A percentile compares a stretch with the other conserved stretches of the same genome.
These are phyloP conservation scores for Rhaphigaster nebulosa DNA, from an alignment of 2,888 invertebrate genomes.

Conservation along the genomic window DNA sequence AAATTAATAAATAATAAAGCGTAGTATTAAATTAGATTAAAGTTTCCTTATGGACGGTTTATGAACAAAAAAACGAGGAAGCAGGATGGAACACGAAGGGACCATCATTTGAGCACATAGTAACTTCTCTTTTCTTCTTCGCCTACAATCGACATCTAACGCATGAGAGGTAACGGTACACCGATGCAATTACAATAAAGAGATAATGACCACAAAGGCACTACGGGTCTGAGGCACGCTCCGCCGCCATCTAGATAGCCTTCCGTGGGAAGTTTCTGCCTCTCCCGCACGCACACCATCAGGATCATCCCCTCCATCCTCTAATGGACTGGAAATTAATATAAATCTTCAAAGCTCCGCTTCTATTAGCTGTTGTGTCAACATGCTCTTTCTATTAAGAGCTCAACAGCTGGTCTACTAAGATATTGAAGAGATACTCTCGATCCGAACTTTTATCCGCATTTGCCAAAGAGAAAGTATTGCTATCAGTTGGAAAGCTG, in stretches of 20 bases:
- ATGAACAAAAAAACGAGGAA: background rate
- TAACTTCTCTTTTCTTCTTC: background rate
- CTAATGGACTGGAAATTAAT: slow-evolving; percentile 49
- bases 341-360: slow-evolving; percentile 29
- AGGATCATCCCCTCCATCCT: slow-evolving; percentile 41
- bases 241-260: slow-evolving; percentile 23
- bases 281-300: background rate
- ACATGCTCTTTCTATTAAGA: background rate
- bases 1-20: too few relatives aligned
- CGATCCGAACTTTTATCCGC: background rate
- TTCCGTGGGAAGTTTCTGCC: background rate
- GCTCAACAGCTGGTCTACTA: background rate
- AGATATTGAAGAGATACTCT: background rate
- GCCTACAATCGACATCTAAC: background rate
- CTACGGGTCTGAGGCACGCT: background rate
- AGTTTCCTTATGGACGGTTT: too few relatives aligned
- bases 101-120: background rate
- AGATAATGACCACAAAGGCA: slow-evolving; percentile 43
- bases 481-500: too few relatives aligned
- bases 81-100: background rate
- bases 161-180: background rate
- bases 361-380: slow-evolving; percentile 41
- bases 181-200: slow-evolving; percentile 46
- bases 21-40: too few relatives aligned
- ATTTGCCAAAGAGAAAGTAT: background rate